Base-by-base conservation (phyloP, 2,888 invertebrate species). In the Lysandra coridon region DNA sequence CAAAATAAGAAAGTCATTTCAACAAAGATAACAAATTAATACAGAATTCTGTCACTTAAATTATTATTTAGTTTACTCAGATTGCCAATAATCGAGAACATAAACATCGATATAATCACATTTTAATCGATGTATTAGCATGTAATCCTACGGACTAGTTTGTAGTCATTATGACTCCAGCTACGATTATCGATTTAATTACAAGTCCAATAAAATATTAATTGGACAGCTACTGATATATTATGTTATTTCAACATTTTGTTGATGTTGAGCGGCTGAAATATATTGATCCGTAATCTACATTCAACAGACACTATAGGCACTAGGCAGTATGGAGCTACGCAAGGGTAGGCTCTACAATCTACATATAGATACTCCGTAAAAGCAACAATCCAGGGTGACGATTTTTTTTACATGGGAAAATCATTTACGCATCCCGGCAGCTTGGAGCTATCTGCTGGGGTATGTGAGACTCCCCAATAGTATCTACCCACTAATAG, bases 181-280 rank as follows among this genome's bases (percentile, higher is more conserved):
- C 64, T 62, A 12, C 69, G 33, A 69, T 69, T 23, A 69, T 74
- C 10, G n/a, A 74, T 44, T 74, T 74, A 44, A 74, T 74, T 44
- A 74, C 23, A n/a, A 40, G 73, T 44, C n/a, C 44, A 44, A 44
- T 74, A 74, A 74, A 44, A 44, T 74, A 74, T 23, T 74, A 73
- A 73, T 73, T 44, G 44, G 44, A 4, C 74, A 40, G 74, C 44
- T 74, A 64, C 30, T 30, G 30, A 64, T 69, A 14, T 17, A 23
- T n/a, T 62, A 69, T 69, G 5, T 69, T 5, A 33, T 69, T 69
- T 69, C 17, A 17, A 37, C 5, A 37, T 69, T 12, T 69, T 33
- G 30, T 64, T n/a, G 30, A 37, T 37, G 37, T 0, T 69, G 69
- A 69, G 14, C 14, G 23, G 12, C 33, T 33, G 30, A 12, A 1